Evolutionary conservation across 2,797 vertebrate species (phyloP).

Genomic region (Melanogrammus aeglefinus): DNA sequence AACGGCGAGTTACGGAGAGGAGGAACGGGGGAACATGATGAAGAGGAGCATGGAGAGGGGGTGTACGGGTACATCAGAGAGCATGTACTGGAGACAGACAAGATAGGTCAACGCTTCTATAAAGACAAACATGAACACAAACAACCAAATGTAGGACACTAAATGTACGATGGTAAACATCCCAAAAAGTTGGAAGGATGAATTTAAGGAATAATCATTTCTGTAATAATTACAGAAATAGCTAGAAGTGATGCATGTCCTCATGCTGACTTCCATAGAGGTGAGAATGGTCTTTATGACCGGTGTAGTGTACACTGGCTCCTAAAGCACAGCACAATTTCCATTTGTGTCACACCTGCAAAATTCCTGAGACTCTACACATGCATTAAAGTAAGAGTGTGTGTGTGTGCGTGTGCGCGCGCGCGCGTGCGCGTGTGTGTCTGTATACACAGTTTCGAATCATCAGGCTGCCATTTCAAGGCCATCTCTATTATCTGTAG

Average conservation of each 20-base stretch:
- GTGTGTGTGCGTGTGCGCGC: not conserved
- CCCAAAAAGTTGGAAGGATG: not conserved
- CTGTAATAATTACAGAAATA: no score
- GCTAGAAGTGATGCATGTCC: not conserved
- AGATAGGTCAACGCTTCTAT: not conserved
- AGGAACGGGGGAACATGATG: conserved; percentile 26
- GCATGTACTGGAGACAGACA: not conserved
- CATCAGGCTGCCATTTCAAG: not conserved
- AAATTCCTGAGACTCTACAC: not conserved
- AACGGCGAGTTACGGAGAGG: conserved; percentile 17
- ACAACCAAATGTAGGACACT: not conserved
- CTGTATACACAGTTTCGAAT: not conserved
- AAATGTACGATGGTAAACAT: not conserved
- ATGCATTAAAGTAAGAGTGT: not conserved
- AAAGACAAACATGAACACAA: not conserved
- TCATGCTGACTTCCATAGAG: not conserved
- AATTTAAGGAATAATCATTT: not conserved
- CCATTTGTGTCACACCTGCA: not conserved
- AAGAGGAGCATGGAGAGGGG: conserved; percentile 17
- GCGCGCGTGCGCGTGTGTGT: not conserved
- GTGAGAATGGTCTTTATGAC: not conserved
- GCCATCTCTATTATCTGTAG: not conserved
- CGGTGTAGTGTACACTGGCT: not conserved
- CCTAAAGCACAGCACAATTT: not conserved
- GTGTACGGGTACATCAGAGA: conserved; percentile 18